Percentiles rank a stretch among this genome's conserved stretches.
Evolutionary conservation across 2,888 invertebrate species (phyloP).

Genomic region (Euzetes globulus): DNA sequence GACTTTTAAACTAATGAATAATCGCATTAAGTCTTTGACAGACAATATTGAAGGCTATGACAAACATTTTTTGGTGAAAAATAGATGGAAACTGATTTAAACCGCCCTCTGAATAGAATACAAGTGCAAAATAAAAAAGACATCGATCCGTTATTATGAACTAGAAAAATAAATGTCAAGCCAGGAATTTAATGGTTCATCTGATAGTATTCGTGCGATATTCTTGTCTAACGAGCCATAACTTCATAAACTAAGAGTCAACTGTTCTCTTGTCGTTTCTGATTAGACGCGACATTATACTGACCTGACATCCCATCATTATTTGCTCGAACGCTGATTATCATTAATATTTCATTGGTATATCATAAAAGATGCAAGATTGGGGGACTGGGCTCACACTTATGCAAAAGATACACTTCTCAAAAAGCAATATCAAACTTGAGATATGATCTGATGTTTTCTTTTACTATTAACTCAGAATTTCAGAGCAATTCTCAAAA

Average conservation of each 20-base stretch:
- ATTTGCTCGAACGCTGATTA: no score
- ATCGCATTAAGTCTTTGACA: not conserved
- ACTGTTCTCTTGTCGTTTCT: not conserved
- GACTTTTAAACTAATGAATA: not conserved
- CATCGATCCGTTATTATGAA: not conserved
- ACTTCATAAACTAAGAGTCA: not conserved
- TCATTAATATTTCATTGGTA: no score
- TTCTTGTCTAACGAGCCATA: slow-evolving; percentile 2
- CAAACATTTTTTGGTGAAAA: not conserved
- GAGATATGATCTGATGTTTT: no score
- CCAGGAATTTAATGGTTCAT: not conserved
- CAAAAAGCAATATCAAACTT: no score
- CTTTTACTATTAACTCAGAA: no score
- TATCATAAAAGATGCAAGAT: no score
- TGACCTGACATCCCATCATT: no score
- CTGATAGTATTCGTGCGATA: not conserved
- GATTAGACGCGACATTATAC: not conserved
- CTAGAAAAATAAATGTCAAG: not conserved
- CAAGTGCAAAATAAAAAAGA: not conserved
- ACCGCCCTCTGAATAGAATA: not conserved
- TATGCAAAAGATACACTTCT: no score
- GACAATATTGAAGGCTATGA: not conserved
- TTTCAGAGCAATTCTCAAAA: not conserved
- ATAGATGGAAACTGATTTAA: not conserved
- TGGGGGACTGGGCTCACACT: no score